Evolutionary conservation across 92 coral and sea anemone genomes (phyloP).

Genomic region (Plumapathes pennacea): DNA sequence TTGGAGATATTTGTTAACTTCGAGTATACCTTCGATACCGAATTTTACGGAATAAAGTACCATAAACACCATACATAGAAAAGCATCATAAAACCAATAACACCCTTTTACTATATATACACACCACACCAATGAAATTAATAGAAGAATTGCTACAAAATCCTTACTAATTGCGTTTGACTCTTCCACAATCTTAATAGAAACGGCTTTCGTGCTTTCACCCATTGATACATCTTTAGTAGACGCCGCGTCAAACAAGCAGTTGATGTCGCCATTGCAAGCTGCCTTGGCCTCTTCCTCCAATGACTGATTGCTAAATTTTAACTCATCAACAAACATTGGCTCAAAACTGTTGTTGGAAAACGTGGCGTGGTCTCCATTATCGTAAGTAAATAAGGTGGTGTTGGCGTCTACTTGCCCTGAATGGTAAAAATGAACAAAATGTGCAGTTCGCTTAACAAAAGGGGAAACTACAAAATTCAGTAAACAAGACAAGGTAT

Average conservation of each 20-base stretch:
- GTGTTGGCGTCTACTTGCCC: slow-evolving; percentile 43
- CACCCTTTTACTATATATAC: no score
- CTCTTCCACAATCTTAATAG: slow-evolving; percentile 37
- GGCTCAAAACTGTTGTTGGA: slow-evolving; percentile 53
- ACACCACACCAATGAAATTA: no score
- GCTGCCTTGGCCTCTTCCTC: slow-evolving; percentile 29
- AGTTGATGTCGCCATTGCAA: slow-evolving; percentile 57
- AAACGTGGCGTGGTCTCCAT: slow-evolving; percentile 48
- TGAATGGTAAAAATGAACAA: neutral
- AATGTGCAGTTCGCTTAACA: neutral
- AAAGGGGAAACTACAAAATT: no score
- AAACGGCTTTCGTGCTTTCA: slow-evolving; percentile 41
- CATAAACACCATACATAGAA: no score
- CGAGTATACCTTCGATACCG: no score
- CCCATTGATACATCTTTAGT: slow-evolving; percentile 64
- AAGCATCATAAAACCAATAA: no score
- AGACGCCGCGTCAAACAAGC: slow-evolving; percentile 74
- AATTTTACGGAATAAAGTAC: no score
- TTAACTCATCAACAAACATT: slow-evolving; percentile 58
- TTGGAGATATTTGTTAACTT: no score
- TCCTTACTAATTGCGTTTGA: slow-evolving; percentile 36
- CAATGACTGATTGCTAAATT: slow-evolving; percentile 34
- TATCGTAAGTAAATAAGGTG: slow-evolving; percentile 52
- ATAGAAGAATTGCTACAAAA: no score
- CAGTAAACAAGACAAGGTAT: no score